phyloP scores from a whole-genome alignment of 1,140 invertebrate genomes.

The Polyergus mexicanus region DNA sequence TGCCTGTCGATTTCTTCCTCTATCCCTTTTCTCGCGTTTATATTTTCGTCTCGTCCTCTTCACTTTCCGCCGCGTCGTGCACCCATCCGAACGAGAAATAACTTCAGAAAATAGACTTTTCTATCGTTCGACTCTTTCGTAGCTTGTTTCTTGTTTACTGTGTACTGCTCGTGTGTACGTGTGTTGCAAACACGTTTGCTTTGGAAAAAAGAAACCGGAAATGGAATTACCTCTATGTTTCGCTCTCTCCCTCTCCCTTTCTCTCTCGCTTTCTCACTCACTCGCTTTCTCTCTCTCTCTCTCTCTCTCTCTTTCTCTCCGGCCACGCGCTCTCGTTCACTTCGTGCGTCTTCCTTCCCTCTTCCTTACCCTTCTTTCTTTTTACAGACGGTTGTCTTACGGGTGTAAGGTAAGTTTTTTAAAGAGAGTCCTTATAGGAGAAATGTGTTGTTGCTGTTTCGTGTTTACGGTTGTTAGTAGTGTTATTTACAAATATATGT shows the following conservation, averaged over 20 bases:
- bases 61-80: constrained; percentile 49
- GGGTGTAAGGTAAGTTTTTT: constrained; percentile 67
- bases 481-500: constrained; percentile 84
- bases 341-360: constrained; percentile 48
- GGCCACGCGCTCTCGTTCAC: constrained; percentile 47
- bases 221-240: constrained; percentile 49
- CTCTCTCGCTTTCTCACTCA: constrained; percentile 28
- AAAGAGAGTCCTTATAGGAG: constrained; percentile 71
- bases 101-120: constrained; percentile 63
- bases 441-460: constrained; percentile 69
- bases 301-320: constrained; percentile 21
- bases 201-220: constrained; percentile 27
- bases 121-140: constrained; percentile 43
- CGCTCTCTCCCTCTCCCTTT: constrained; percentile 26
- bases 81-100: constrained; percentile 31
- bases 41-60: constrained; percentile 28
- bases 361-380: constrained; percentile 47
- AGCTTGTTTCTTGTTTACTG: constrained; percentile 50
- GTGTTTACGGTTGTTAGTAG: constrained; percentile 76
- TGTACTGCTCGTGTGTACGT: constrained; percentile 35
- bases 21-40: constrained; percentile 7
- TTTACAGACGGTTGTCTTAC: constrained; percentile 65
- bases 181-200: constrained; percentile 33
- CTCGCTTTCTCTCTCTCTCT: constrained; percentile 21
- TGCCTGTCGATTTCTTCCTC: not conserved